Percentiles rank a stretch among this genome's conserved stretches.
These are phyloP conservation scores for Climacteris rufus DNA, from an alignment of 2,113 vertebrate genomes.

Conservation along the genomic window DNA sequence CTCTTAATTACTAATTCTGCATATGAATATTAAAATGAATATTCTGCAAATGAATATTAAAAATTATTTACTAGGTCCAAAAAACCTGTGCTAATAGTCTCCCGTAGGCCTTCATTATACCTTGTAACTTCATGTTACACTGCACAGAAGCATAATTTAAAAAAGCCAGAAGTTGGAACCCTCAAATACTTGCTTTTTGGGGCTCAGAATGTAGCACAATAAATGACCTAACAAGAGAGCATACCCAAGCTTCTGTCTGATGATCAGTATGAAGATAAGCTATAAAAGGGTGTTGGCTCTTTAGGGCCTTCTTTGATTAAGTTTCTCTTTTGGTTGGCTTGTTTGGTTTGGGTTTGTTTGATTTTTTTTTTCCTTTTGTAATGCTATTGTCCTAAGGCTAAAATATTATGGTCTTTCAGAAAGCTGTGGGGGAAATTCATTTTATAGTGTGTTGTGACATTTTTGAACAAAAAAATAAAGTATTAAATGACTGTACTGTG, in stretches of 20 bases:
- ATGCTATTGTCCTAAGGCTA: neutral
- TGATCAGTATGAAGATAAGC: neutral
- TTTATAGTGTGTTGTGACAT: neutral
- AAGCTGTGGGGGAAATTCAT: neutral
- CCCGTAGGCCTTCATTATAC: conserved; percentile 43
- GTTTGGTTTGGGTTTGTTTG: neutral
- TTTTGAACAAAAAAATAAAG: neutral
- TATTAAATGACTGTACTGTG: neutral
- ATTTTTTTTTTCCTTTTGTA: neutral
- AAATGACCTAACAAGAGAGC: neutral
- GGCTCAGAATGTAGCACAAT: neutral
- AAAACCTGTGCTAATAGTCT: conserved; percentile 27
- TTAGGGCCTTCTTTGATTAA: neutral
- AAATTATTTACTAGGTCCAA: neutral
- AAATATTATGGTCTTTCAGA: neutral
- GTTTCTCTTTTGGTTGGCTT: neutral
- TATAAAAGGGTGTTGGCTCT: neutral
- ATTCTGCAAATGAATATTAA: conserved; percentile 42
- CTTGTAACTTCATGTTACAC: neutral
- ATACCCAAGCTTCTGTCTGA: neutral
- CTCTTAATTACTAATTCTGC: neutral
- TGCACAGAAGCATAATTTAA: neutral
- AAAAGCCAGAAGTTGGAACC: neutral
- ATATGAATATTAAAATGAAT: conserved; percentile 36
- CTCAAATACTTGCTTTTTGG: neutral